Base-by-base conservation (phyloP, 2,888 invertebrate species). In the Strigamia maritima region DNA sequence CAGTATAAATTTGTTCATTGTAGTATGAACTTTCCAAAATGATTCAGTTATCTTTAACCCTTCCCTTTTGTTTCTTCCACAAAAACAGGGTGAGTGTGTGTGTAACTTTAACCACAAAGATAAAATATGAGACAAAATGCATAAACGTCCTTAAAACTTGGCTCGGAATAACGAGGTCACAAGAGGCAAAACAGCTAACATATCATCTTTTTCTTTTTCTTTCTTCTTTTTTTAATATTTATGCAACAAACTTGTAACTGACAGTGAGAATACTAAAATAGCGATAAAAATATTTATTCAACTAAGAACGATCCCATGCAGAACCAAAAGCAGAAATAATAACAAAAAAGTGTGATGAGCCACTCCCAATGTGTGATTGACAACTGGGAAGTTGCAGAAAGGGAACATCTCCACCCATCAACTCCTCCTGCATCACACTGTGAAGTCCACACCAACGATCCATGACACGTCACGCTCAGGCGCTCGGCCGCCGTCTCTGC, bases 311-410 rank as follows among this genome's bases (percentile, higher is more conserved):
- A 16, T 28, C 28, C 70, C 70, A 26, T 70, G 26, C 70, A 70
- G 70, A 28, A 28, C 12, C 12, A n/a, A 12, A 28, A 26, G 10
- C 26, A 70, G 12, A 16, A 28, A 28, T 14, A 28, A 0, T 26
- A 14, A 70, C 1, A 70, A 70, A 70, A 70, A 26, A 24, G 28
- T 26, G 70, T 54, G 54, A 54, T 19, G 28, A 8, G 70, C 70
- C 70, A 26, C 70, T 70, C 70, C 70, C 70, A 70, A 54, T 26
- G 70, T 70, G 70, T 70, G 70, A 70, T 70, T 70, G 70, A 70
- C 70, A 70, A 70, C 70, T 70, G 70, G 70, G 70, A 70, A 70
- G 70, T 70, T 70, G 70, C 70, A 70, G 70, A 70, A 70, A 70
- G 70, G 70, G 70, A 70, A 70, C 70, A 70, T 70, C 70, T n/a